A percentile compares a stretch with the other conserved stretches of the same genome.
Conservation (phyloP, 2,888 invertebrate species). For the Phlogophora meticulosa region DNA sequence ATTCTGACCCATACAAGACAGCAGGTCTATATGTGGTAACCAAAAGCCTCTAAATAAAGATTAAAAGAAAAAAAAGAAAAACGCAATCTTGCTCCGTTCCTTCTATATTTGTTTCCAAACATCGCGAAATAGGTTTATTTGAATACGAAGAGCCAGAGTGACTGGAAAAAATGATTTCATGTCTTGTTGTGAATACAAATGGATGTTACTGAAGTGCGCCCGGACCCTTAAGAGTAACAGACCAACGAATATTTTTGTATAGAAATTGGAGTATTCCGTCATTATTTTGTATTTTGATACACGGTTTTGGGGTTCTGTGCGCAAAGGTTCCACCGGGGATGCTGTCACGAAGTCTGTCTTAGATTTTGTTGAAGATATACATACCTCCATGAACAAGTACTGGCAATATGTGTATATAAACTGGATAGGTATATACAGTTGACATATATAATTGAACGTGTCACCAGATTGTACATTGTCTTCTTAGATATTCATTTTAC, state of each 20-base stretch:
- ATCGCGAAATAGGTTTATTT: slow-evolving; percentile 54
- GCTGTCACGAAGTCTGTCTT: too few relatives aligned
- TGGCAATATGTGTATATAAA: too few relatives aligned
- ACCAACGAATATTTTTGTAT: slow-evolving; percentile 36
- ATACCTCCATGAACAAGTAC: too few relatives aligned
- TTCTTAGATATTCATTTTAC: too few relatives aligned
- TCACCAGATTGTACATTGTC: too few relatives aligned
- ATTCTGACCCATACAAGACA: too few relatives aligned
- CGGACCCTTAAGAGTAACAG: slow-evolving; percentile 35
- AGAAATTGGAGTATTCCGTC: slow-evolving; percentile 25
- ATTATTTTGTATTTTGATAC: slow-evolving; percentile 47
- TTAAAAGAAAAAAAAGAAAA: slow-evolving; percentile 9
- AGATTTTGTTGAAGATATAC: too few relatives aligned
- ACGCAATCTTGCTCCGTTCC: slow-evolving; percentile 1
- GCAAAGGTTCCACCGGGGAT: too few relatives aligned
- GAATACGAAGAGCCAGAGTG: slow-evolving; percentile 55
- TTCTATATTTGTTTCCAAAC: slow-evolving; percentile 43
- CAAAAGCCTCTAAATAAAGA: too few relatives aligned
- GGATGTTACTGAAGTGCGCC: slow-evolving; percentile 49
- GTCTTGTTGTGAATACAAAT: slow-evolving; percentile 60
- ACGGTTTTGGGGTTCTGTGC: slow-evolving; percentile 27
- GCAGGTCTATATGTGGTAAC: too few relatives aligned
- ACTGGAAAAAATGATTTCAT: slow-evolving; percentile 62
- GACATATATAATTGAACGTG: too few relatives aligned
- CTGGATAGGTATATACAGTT: too few relatives aligned